A percentile compares a stretch with the other conserved stretches of the same genome.
phyloP scores from a whole-genome alignment of 92 coral and sea anemone genomes.

The Porites divaricata region DNA sequence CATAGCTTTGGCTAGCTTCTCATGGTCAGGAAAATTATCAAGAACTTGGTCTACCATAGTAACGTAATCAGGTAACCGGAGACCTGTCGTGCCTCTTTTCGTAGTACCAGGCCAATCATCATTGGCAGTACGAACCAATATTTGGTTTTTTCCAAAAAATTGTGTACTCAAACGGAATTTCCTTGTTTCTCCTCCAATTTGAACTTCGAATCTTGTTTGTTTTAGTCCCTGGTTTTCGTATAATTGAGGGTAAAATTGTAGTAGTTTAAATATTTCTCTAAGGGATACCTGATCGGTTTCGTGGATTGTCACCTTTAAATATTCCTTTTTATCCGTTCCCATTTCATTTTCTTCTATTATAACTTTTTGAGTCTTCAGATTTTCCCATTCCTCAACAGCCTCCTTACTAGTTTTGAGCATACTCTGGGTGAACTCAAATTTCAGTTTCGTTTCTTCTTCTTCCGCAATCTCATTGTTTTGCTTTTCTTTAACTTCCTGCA shows the following conservation, averaged over 20 bases:
- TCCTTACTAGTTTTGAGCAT: background rate
- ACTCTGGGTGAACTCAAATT: constrained; percentile 48
- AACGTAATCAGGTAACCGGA: constrained; percentile 17
- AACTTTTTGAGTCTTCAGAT: background rate
- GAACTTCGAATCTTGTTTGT: constrained; percentile 24
- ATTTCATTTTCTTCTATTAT: background rate
- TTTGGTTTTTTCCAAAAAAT: background rate
- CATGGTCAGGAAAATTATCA: background rate
- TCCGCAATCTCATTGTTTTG: background rate
- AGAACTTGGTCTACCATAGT: constrained; percentile 27
- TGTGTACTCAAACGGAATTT: constrained; percentile 12
- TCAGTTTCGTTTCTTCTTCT: constrained; percentile 9
- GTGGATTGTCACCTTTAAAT: constrained; percentile 9
- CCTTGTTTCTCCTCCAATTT: constrained; percentile 45
- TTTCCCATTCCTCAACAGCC: constrained; percentile 22
- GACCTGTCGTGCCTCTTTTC: background rate
- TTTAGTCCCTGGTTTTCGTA: background rate
- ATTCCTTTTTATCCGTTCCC: background rate
- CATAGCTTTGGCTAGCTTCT: constrained; percentile 10
- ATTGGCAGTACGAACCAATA: constrained; percentile 10
- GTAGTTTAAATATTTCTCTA: constrained; percentile 28
- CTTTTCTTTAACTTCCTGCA: background rate
- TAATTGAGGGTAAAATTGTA: constrained; percentile 31
- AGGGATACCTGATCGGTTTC: constrained; percentile 6
- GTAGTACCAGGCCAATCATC: constrained; percentile 31